Percentiles rank a stretch among this genome's conserved stretches.
Conservation (phyloP, 2,888 invertebrate species). For the Melanostoma mellinum region DNA sequence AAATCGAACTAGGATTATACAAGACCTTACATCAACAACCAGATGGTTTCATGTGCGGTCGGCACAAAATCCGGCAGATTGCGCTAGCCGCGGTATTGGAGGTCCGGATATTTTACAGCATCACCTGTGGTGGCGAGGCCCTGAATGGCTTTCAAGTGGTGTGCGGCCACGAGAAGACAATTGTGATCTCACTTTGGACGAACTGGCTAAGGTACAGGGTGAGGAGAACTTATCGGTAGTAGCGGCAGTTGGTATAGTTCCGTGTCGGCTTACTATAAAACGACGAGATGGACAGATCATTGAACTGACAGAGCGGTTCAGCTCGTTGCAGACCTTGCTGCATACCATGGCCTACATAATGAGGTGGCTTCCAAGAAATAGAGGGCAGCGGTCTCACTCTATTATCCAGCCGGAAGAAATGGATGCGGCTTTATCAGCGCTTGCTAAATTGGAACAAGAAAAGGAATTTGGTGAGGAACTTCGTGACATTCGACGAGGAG, state of each 20-base stretch:
- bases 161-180: neutral
- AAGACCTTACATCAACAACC: constrained; percentile 26
- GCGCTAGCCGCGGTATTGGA: constrained; percentile 11
- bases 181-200: neutral
- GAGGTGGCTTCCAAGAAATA: neutral
- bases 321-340: neutral
- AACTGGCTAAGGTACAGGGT: neutral
- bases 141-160: constrained; percentile 10
- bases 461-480: neutral
- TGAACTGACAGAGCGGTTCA: neutral
- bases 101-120: neutral
- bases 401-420: no score
- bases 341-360: neutral
- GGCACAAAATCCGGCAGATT: constrained; percentile 24
- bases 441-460: no score
- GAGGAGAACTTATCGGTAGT: neutral
- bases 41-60: constrained; percentile 70
- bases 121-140: constrained; percentile 32
- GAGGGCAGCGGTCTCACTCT: neutral
- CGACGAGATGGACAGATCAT: neutral
- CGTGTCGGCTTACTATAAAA: neutral
- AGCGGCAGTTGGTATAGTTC: neutral
- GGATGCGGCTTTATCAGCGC: no score
- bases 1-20: no score
- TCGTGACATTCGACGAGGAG: neutral